These are phyloP conservation scores for Yoshiicerus persimilis DNA, from an alignment of 1,140 invertebrate species.

Conservation along the genomic window DNA sequence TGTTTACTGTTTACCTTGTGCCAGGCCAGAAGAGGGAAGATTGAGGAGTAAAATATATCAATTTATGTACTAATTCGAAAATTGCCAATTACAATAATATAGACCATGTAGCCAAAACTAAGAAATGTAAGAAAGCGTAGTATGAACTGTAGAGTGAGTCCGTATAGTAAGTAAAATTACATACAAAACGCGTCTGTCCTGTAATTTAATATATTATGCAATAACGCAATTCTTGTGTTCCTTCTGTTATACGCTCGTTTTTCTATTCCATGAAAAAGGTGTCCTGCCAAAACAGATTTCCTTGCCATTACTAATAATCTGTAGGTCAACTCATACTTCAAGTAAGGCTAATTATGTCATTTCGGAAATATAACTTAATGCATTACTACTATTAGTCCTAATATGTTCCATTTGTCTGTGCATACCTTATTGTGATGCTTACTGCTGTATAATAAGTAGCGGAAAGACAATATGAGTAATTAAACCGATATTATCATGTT, in stretches of 20 bases:
- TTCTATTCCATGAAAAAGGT: neutral
- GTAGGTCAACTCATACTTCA: neutral
- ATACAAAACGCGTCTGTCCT: neutral
- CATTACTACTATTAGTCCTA: neutral
- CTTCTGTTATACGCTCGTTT: neutral
- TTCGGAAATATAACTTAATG: too few relatives aligned
- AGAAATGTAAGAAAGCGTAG: too few relatives aligned
- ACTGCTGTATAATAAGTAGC: too few relatives aligned
- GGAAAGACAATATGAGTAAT: neutral
- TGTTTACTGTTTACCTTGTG: neutral
- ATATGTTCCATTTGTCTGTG: too few relatives aligned
- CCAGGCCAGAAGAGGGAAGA: neutral
- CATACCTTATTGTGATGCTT: neutral
- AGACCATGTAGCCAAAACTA: neutral
- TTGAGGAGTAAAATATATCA: neutral
- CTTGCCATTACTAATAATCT: neutral
- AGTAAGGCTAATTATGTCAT: too few relatives aligned
- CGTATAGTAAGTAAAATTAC: too few relatives aligned
- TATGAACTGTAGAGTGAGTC: too few relatives aligned
- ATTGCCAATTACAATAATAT: neutral
- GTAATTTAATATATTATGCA: neutral
- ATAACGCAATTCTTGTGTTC: neutral
- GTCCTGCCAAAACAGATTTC: neutral
- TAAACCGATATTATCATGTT: neutral
- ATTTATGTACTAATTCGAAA: neutral